Base-by-base conservation (phyloP, 2,888 invertebrate genomes). In the Amiota mariae region DNA sequence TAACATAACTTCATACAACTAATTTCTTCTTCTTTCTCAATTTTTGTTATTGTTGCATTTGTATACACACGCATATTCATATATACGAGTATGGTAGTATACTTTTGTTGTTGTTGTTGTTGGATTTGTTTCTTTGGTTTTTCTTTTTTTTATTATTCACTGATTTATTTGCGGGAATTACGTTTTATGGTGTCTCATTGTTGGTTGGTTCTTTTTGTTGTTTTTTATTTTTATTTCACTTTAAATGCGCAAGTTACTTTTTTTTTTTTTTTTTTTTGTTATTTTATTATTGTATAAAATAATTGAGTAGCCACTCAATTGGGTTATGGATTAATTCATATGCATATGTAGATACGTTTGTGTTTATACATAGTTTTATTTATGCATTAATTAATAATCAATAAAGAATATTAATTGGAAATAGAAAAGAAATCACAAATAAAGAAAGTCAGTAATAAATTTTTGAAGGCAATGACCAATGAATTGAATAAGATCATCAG, bases 231-330 rank as follows among this genome's bases (percentile, higher is more conserved):
- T 82, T 73, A 74, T 80, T 77, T 74, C 15, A 18, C 2, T 18
- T 36, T 3, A 24, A 36, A 54, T 24, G n/a, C 15, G 13, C 61
- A 36, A 63, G 80, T 81, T 79, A 67, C 72, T 76, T 73, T 82
- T 79, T 83, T 82, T 83, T 77, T 79, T 80, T 80, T 72, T 15
- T 20, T 47, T 20, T 80, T 72, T 15, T 20, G 18, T 20, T 9
- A 24, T 59, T 67, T 66, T 61, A 75, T 79, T 83, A 80, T 74
- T 77, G 79, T 81, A 82, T 74, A 81, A 80, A 79, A 80, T 83
- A 83, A 83, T 83, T 83, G 83, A 84, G 82, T 82, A 81, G 79
- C 80, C 82, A n/a, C 84, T 81, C 85, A 84, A 84, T 84, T 84
- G 83, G 83, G 85, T 83, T 84, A 84, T 84, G 85, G 85, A 84